Percentiles rank a stretch among this genome's conserved stretches.
phyloP scores from a whole-genome alignment of 2,888 invertebrate species.

The Encarsia formosa region DNA sequence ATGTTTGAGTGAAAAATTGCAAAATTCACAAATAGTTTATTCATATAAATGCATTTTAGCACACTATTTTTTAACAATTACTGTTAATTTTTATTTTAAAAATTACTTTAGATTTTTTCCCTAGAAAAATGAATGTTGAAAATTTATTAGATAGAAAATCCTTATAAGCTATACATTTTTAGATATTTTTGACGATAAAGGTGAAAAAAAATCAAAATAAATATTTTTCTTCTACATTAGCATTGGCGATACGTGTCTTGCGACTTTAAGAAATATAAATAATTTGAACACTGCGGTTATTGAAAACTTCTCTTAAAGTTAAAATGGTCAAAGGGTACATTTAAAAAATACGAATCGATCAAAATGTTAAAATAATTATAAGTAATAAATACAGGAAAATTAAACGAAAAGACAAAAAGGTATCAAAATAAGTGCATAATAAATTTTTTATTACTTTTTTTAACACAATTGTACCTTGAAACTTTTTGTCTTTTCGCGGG shows the following conservation, averaged over 20 bases:
- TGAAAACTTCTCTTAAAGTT: constrained; percentile 12
- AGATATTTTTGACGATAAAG: constrained; percentile 1
- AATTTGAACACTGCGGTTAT: constrained; percentile 18
- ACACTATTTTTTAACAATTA: constrained; percentile 9
- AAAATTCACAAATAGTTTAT: constrained; percentile 7
- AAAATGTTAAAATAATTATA: neutral
- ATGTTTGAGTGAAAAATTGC: constrained; percentile 10
- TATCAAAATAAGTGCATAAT: neutral
- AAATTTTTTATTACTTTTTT: constrained; percentile 1
- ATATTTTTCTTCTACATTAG: constrained; percentile 6
- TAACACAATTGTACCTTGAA: neutral
- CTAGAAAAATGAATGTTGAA: constrained; percentile 2
- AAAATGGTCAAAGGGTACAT: constrained; percentile 18
- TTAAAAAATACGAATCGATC: constrained; percentile 7
- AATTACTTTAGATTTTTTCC: neutral
- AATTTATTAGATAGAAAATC: neutral
- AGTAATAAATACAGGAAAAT: neutral
- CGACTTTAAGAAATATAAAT: constrained; percentile 3
- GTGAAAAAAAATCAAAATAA: neutral
- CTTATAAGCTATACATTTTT: constrained; percentile 10
- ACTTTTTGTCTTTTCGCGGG: constrained; percentile 3
- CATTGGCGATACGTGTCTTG: constrained; percentile 6
- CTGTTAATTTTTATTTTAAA: constrained; percentile 8
- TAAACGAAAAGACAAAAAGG: constrained; percentile 2
- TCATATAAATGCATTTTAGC: constrained; percentile 24